Evolutionary conservation across 2,888 invertebrate species (phyloP).

Genomic region (Lumbricus terrestris): DNA sequence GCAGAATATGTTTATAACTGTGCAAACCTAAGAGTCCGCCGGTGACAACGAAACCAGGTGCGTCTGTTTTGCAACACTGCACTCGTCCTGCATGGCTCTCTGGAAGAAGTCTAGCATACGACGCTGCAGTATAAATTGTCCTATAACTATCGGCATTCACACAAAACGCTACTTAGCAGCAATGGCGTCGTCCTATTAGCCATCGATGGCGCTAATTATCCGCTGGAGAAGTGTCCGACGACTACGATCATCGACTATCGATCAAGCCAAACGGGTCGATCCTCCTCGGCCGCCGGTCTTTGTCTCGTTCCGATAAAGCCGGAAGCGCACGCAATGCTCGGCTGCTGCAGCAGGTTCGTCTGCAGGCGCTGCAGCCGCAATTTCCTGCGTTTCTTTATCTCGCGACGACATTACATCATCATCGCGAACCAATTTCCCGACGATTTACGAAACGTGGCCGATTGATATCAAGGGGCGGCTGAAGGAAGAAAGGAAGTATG

Average conservation of each 20-base stretch:
- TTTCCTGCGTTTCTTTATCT: neutral
- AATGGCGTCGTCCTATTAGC: neutral
- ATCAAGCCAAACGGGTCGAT: neutral
- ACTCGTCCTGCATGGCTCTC: neutral
- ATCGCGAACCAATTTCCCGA: neutral
- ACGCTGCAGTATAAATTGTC: too few species aligned
- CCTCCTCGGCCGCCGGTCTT: too few species aligned
- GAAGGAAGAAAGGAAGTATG: too few species aligned
- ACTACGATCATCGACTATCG: neutral
- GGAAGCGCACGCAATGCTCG: neutral
- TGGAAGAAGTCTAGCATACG: neutral
- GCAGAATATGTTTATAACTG: neutral
- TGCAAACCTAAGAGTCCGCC: neutral
- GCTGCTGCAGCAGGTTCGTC: neutral
- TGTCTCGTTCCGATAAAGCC: neutral
- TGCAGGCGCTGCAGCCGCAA: too few species aligned
- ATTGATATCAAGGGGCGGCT: neutral
- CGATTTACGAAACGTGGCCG: conserved; percentile 3
- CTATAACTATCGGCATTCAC: neutral
- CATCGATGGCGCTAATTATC: neutral
- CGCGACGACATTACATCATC: neutral
- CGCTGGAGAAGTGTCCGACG: neutral
- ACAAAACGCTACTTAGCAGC: neutral
- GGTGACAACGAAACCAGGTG: neutral
- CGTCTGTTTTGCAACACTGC: neutral